phyloP scores from a whole-genome alignment of 2,113 vertebrate genomes.

The Callorhinus ursinus region DNA sequence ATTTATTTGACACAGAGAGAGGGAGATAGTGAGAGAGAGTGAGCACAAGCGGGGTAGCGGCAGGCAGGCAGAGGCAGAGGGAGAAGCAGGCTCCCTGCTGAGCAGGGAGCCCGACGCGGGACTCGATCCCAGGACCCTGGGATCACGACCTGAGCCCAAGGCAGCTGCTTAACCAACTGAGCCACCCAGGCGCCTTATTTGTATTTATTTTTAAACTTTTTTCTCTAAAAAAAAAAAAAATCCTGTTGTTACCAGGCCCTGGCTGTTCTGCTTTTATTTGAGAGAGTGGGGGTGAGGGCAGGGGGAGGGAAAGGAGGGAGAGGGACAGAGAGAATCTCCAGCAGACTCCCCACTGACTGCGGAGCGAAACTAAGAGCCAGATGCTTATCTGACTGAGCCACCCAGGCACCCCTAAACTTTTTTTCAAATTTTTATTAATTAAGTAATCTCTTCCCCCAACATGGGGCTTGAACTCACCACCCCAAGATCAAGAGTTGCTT shows the following conservation, averaged over 20 bases:
- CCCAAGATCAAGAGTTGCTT: not conserved
- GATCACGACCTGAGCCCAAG: too few relatives aligned
- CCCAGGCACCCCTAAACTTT: not conserved
- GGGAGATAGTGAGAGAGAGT: too few relatives aligned
- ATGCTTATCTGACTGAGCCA: not conserved
- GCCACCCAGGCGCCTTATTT: too few relatives aligned
- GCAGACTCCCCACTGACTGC: not conserved
- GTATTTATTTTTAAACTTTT: not conserved
- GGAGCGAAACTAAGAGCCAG: not conserved
- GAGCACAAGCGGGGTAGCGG: too few relatives aligned
- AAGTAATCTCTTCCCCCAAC: not conserved
- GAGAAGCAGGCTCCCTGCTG: not conserved
- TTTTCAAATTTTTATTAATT: not conserved
- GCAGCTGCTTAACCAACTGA: too few relatives aligned
- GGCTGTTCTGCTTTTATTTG: not conserved
- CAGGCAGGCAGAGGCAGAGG: too few relatives aligned
- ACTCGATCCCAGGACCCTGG: too few relatives aligned
- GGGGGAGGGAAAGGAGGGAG: not conserved
- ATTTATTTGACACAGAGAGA: too few relatives aligned
- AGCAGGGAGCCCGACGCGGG: not conserved
- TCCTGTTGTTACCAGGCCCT: too few relatives aligned
- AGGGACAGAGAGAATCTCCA: not conserved
- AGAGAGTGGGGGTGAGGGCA: not conserved
- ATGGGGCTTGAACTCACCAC: not conserved
- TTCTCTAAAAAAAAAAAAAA: not conserved